Evolutionary conservation across 2,113 vertebrate genomes (phyloP), one percentile per base, ranked within the genome.

Genomic region (Campylomormyrus numenius): DNA sequence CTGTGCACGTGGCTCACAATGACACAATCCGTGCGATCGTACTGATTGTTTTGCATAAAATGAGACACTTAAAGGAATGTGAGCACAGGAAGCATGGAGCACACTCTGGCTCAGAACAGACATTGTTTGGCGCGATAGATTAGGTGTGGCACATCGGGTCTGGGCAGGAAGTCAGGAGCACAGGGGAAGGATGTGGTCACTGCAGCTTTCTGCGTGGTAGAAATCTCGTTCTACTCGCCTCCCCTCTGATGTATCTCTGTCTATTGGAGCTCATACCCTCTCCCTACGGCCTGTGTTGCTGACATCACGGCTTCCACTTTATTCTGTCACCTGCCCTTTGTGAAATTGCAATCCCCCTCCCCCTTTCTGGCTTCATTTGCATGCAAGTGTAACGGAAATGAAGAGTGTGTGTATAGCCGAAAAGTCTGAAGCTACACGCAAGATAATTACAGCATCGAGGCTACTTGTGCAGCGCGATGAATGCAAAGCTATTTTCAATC

Each of bases 181-280:
- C 31, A 21, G 80, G 92, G 93, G 93, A 92, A 93, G 93, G 93
- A 93, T 92, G 93, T 93, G 93, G 93, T 91, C 19, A 31, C 50
- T 84, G 87, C 10, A 35, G 90, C 53, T 89, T 39, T 89, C 88
- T 77, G 70, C 90, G 88, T 74, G 48, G 45, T 5, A n/a, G 3
- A 77, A 49, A 19, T 39, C 9, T 50, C 42, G 42, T 83, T 89
- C 39, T 70, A 21, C 46, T n/a, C 5, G 7, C 49, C 31, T 46
- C 21, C 39, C 17, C n/a, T 58, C 39, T 42, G 21, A 48, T 46
- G 83, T 13, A 85, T 19, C 39, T 24, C 19, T 48, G 3, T 11
- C 19, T 21, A 46, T 46, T 84, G 42, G 31, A 35, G 17, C 42
- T 42, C 35, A 80, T 17, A 42, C 74, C 13, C 5, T 80, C 31